Evolutionary conservation across 2,888 invertebrate species (phyloP), one percentile per base, ranked within the genome.

Genomic region (Hedya salicella): DNA sequence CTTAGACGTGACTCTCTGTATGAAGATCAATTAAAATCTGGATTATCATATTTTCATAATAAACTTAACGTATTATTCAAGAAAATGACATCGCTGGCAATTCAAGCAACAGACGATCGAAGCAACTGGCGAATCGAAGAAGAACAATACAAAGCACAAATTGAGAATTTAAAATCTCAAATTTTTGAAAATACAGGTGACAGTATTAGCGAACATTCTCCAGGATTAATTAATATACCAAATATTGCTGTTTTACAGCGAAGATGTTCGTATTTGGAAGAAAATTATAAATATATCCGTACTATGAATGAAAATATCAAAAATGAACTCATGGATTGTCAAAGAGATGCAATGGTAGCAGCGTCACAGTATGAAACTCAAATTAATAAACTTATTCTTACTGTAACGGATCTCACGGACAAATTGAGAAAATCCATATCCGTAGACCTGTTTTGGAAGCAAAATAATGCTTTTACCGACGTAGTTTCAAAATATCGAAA

Each of bases 261-360:
- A 73, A 92, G 93, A 78, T 85, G 91, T 72, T 75, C 73, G 17
- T 92, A 87, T 77, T 78, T 92, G 70, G 89, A 91, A 76, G 88
- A 91, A 49, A 82, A 84, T 1, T 91, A 91, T 61, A 91, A 83
- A 77, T 80, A 86, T 66, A 83, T 88, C 40, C 88, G 92, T 82
- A 89, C 93, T 2, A 78, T 88, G 42, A 93, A 93, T 73, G 87
- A 94, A 68, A 92, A 94, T 70, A 84, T 93, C 32, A 92, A 90
- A 73, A 91, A 91, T 78, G 90, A 93, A 81, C 82, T 91, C 73
- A 75, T 91, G 73, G 85, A 91, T 78, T 82, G 77, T 69, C 91
- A 92, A 79, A 82, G 92, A 68, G 89, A 92, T 59, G 75, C 88
- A 36, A 83, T 93, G 73, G 82, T 91, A 69, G 81, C 85, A 16